Evolutionary conservation across 2,113 vertebrate genomes (phyloP).

Genomic region (Indicator indicator): DNA sequence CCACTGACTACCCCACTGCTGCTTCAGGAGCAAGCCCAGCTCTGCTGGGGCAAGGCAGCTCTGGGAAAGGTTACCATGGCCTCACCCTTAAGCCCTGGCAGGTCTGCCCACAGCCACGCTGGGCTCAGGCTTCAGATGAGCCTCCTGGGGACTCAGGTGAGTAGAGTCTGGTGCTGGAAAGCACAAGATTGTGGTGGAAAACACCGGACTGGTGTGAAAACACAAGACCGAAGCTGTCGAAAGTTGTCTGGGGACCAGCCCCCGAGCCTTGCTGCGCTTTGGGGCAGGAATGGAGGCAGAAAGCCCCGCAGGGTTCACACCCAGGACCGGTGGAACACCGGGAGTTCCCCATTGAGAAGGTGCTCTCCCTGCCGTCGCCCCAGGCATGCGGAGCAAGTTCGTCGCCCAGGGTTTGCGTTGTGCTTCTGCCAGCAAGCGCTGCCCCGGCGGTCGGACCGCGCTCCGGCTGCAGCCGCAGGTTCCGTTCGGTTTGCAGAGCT

Average conservation of each 20-base stretch:
- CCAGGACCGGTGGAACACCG: no score
- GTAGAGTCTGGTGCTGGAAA: neutral
- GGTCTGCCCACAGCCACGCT: fast-evolving
- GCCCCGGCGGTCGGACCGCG: neutral
- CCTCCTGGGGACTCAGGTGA: neutral
- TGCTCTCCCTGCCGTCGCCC: neutral
- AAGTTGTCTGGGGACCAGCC: no score
- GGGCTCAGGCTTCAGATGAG: neutral
- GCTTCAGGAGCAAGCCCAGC: neutral
- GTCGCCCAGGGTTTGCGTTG: neutral
- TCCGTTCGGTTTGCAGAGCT: neutral
- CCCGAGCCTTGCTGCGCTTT: neutral
- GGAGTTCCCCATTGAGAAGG: neutral
- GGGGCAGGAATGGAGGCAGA: no score
- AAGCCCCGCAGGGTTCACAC: no score
- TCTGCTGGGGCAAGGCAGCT: neutral
- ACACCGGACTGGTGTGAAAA: neutral
- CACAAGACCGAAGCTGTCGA: neutral
- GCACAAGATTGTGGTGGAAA: neutral
- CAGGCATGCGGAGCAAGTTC: fast-evolving
- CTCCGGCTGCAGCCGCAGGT: neutral
- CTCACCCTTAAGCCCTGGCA: neutral
- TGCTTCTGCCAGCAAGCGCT: neutral
- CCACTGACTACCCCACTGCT: neutral
- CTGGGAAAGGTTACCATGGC: neutral